phyloP scores from a whole-genome alignment of 2,797 vertebrate genomes.

The Euphonia xanthogaster region DNA sequence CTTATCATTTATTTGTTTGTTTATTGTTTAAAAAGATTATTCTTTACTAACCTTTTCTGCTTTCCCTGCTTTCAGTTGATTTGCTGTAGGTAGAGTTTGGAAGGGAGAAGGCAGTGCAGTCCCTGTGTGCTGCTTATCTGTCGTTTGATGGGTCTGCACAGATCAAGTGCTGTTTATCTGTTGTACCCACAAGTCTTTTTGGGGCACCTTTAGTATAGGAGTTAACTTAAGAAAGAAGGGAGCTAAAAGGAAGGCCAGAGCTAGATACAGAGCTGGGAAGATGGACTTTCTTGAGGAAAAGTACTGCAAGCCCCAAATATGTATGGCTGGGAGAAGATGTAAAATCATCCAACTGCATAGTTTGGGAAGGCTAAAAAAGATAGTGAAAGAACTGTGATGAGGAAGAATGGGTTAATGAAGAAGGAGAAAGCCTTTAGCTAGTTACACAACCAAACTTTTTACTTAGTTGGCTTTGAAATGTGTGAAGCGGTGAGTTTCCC shows the following conservation, averaged over 20 bases:
- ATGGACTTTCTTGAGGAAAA: conserved; percentile 21
- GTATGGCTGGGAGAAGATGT: not conserved
- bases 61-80: conserved; percentile 26
- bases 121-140: not conserved
- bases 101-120: not conserved
- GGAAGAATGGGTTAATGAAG: not conserved
- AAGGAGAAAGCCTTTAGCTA: not conserved
- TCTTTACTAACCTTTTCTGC: conserved; percentile 29
- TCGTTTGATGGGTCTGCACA: not conserved
- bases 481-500: not conserved
- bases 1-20: not conserved
- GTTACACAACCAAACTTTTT: not conserved
- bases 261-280: conserved; percentile 1
- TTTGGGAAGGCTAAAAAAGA: not conserved
- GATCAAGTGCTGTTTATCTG: not conserved
- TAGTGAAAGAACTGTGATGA: not conserved
- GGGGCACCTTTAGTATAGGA: not conserved
- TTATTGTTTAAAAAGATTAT: conserved; percentile 20
- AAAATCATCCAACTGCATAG: not conserved
- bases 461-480: not conserved
- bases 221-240: not conserved
- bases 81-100: conserved; percentile 24
- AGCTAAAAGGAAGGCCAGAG: not conserved
- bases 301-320: not conserved
- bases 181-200: not conserved